These are phyloP conservation scores for Acanthurus lineatus DNA, from an alignment of 2,797 vertebrate genomes.

Conservation along the genomic window DNA sequence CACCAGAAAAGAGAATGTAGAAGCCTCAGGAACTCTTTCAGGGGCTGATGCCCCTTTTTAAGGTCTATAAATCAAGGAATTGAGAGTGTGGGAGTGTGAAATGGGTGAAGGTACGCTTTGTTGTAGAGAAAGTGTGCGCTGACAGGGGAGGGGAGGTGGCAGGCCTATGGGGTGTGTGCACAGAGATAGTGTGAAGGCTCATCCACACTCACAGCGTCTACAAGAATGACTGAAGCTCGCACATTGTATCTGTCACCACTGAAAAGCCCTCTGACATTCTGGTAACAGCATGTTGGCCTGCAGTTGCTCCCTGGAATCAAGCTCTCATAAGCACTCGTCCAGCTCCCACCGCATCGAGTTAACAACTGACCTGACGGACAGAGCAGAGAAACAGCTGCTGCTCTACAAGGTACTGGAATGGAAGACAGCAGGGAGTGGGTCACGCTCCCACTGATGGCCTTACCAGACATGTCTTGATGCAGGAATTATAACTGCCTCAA, in stretches of 20 bases:
- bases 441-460: slow-evolving; percentile 68
- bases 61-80: slow-evolving; percentile 48
- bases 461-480: slow-evolving; percentile 64
- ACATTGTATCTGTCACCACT: slow-evolving; percentile 76
- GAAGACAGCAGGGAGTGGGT: slow-evolving; percentile 42
- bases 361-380: slow-evolving; percentile 81
- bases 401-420: slow-evolving; percentile 69
- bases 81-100: slow-evolving; percentile 37
- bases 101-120: slow-evolving; percentile 23
- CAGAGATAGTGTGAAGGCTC: slow-evolving; percentile 38
- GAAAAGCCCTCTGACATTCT: slow-evolving; percentile 73
- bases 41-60: slow-evolving; percentile 45
- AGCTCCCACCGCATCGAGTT: slow-evolving; percentile 59
- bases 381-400: slow-evolving; percentile 79
- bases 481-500: slow-evolving; percentile 42
- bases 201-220: slow-evolving; percentile 49
- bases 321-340: slow-evolving; percentile 75
- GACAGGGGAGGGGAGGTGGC: slow-evolving; percentile 24
- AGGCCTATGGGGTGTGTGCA: slow-evolving; percentile 17
- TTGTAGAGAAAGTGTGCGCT: slow-evolving; percentile 59
- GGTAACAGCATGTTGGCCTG: slow-evolving; percentile 67
- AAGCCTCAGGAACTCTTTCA: slow-evolving; percentile 39
- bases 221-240: slow-evolving; percentile 63
- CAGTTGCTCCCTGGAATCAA: slow-evolving; percentile 81
- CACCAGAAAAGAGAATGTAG: slow-evolving; percentile 16